Percentiles rank a stretch among this genome's conserved stretches.
Conservation (phyloP, 1,140 invertebrate species). For the Venustaconcha ellipsiformis region DNA sequence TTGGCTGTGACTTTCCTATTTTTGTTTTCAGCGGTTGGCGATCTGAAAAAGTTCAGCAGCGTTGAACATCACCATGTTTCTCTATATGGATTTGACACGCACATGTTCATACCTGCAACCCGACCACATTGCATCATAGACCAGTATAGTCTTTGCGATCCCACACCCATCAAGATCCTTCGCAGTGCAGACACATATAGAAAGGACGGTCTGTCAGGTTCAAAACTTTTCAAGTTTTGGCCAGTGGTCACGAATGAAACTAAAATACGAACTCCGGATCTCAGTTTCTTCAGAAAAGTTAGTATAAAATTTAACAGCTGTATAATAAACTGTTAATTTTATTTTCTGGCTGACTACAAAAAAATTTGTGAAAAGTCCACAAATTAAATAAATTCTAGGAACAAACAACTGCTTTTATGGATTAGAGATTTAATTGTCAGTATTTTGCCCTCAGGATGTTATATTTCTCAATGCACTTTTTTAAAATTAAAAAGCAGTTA, state of each 20-base stretch:
- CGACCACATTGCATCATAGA: conserved; percentile 55
- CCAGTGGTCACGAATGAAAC: conserved; percentile 56
- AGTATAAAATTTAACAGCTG: too few species aligned
- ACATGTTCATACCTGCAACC: conserved; percentile 50
- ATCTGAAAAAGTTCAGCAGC: conserved; percentile 52
- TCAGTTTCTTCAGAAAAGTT: conserved; percentile 48
- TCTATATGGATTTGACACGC: conserved; percentile 54
- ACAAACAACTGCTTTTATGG: too few species aligned
- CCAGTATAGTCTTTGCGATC: conserved; percentile 48
- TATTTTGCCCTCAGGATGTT: too few species aligned
- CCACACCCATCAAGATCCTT: conserved; percentile 49
- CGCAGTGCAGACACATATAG: conserved; percentile 52
- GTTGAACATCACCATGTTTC: conserved; percentile 50
- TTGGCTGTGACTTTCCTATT: conserved; percentile 10
- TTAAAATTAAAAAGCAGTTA: not conserved
- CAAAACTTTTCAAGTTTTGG: conserved; percentile 57
- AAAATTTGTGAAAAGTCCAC: too few species aligned
- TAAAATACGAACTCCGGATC: conserved; percentile 45
- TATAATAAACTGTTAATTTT: too few species aligned
- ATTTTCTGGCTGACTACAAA: too few species aligned
- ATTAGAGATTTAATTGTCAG: too few species aligned
- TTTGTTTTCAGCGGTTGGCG: conserved; percentile 54
- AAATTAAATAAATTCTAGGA: too few species aligned
- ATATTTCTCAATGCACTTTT: conserved; percentile 3
- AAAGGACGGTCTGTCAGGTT: conserved; percentile 56